A percentile compares a stretch with the other conserved stretches of the same genome.
Conservation (phyloP, 2,113 vertebrate species). For the Petroica traversi region DNA sequence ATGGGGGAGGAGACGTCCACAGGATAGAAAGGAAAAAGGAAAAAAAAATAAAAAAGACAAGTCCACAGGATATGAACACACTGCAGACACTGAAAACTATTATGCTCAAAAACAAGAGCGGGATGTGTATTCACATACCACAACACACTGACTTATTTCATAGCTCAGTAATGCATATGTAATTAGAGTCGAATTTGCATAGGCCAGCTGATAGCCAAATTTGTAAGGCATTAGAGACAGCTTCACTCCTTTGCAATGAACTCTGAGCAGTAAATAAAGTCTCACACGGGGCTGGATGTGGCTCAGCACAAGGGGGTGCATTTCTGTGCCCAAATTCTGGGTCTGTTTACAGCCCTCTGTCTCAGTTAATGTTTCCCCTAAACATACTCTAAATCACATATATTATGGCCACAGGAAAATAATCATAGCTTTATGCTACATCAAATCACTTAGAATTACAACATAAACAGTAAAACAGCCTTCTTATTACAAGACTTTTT, state of each 20-base stretch:
- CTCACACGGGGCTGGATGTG: background rate
- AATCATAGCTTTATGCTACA: slow-evolving; percentile 26
- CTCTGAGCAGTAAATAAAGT: background rate
- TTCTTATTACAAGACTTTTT: background rate
- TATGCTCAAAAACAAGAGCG: slow-evolving; percentile 55
- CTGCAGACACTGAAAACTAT: slow-evolving; percentile 37
- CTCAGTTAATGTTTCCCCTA: background rate
- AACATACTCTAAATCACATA: background rate
- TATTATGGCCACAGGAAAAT: slow-evolving; percentile 9
- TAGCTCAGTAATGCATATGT: slow-evolving; percentile 30
- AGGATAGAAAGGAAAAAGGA: slow-evolving; percentile 10
- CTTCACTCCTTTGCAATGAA: background rate
- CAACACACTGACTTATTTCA: slow-evolving; percentile 47
- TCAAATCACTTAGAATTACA: slow-evolving; percentile 19
- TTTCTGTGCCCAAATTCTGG: background rate
- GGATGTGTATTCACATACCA: slow-evolving; percentile 36
- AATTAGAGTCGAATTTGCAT: slow-evolving; percentile 46
- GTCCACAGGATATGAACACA: slow-evolving; percentile 31
- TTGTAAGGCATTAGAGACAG: background rate
- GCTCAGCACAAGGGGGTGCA: background rate
- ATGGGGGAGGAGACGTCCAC: background rate
- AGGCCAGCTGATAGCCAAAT: slow-evolving; percentile 37
- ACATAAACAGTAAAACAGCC: slow-evolving; percentile 6
- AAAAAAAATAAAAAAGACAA: background rate
- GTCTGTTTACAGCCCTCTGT: background rate